Base-by-base conservation (phyloP, 2,888 invertebrate species). In the Stenichneumon culpator region DNA sequence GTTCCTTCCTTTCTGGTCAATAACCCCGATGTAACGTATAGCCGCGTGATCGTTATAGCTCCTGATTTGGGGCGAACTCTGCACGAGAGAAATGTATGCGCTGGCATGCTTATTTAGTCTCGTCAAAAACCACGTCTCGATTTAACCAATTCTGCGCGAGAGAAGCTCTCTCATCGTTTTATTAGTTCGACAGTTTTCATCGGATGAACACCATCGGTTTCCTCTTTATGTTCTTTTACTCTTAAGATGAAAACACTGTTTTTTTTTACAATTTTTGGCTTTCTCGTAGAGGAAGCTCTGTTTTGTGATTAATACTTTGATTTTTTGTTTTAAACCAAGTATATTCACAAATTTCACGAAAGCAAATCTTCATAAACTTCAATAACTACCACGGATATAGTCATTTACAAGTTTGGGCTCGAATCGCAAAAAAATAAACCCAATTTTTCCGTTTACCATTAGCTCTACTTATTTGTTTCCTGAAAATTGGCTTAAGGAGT, bases 1-100 rank as follows among this genome's bases (percentile, higher is more conserved):
- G 79, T 83, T 89, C 72, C 79, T 87, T 88, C 28, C 86, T 87
- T 88, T 87, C 90, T 89, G 90, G 90, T 90, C 90, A 90, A 88
- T 90, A 90, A 90, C 90, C 91, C 84, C 72, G 84, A 85, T 85
- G 87, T 85, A 78, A 67, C 39, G 25, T 57, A 73, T 39, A 67
- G 67, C 16, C 67, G 60, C 32, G 67, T 54, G 65, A 63, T 79
- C 79, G 72, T 79, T 79, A 68, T 14, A 57, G 19, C 67, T 73
- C 28, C 19, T 54, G 28, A 60, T 47, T n/a, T 73, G 16, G 22
- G 39, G 32, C 3, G 39, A 67, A 65, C 14, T 39, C 7, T 22
- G 25, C n/a, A 47, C 65, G 14, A 32, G 65, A 36, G 65, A 50
- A 19, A 69, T 52, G 16, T 36, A 50, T 50, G 65, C n/a, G 69